Evolutionary conservation across 2,888 invertebrate genomes (phyloP), one percentile per base, ranked within the genome.

Genomic region (Drosophila vallismaia): DNA sequence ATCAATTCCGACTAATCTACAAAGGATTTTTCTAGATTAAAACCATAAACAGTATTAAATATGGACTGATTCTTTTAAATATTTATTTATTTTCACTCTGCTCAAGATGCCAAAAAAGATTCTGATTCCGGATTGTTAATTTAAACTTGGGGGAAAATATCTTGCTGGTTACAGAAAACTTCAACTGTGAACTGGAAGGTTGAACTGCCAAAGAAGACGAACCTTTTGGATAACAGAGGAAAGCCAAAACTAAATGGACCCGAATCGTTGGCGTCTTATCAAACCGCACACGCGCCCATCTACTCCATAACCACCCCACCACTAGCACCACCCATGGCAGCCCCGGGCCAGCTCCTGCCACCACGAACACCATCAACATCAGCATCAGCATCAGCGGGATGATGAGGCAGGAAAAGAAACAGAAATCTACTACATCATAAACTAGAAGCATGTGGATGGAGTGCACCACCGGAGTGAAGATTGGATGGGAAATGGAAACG

Each of bases 341-440:
- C 19, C 36, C 38, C 49, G n/a, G 40, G 29, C 52, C 69, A 49
- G 3, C 14, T 9, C 8, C 14, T 29, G 31, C n/a, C 51, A 46
- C 10, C 24, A 31, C 26, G 46, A 44, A 48, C 33, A 42, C 51
- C 53, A 48, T 46, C 59, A 48, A 53, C 68, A 42, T 42, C 40
- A 19, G 44, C 24, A 10, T 24, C 14, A 24, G 19, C 44, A 10
- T 24, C 14, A 24, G 19, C 44, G 24, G 19, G 44, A 19, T 51
- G 52, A 73, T 64, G 64, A 28, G 58, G 58, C 54, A 51, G 46
- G 51, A 56, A 45, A 59, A 50, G 24, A 57, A 49, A 56, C 67
- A 59, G 76, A 82, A 83, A 84, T 79, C 76, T 73, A 74, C 85
- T 78, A 78, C 85, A 86, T 82, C 87, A 82, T 82, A 86, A 82